Percentiles rank a stretch among this genome's conserved stretches.
phyloP scores from a whole-genome alignment of 2,797 vertebrate species.

The Sebastes jordani region DNA sequence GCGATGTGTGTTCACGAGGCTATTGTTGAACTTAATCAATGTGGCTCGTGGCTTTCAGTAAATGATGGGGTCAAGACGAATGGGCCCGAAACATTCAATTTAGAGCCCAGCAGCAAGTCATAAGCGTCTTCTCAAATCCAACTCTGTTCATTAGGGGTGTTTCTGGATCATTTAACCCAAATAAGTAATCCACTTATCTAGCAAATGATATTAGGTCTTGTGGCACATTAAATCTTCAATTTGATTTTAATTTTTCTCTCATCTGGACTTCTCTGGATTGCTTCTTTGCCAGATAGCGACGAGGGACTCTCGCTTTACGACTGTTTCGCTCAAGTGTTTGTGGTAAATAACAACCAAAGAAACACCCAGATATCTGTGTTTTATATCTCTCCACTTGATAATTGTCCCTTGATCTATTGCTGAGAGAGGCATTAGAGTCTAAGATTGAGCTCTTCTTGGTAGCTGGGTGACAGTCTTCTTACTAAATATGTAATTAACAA shows the following conservation, averaged over 20 bases:
- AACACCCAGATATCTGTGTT: background rate
- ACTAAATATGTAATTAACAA: background rate
- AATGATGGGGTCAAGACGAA: slow-evolving; percentile 66
- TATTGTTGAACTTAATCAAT: slow-evolving; percentile 70
- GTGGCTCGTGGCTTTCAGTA: slow-evolving; percentile 51
- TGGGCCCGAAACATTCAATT: slow-evolving; percentile 66
- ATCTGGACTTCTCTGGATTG: background rate
- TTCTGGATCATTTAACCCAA: slow-evolving; percentile 74
- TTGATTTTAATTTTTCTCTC: background rate
- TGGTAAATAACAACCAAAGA: slow-evolving; percentile 15
- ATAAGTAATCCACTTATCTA: slow-evolving; percentile 65
- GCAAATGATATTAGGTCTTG: slow-evolving; percentile 30
- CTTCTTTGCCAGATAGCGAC: background rate
- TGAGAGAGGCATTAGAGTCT: slow-evolving; percentile 1
- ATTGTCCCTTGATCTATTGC: slow-evolving; percentile 22
- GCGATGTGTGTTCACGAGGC: slow-evolving; percentile 54
- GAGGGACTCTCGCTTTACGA: background rate
- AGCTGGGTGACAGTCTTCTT: background rate
- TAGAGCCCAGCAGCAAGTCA: slow-evolving; percentile 60
- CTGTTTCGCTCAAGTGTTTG: background rate
- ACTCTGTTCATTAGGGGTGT: slow-evolving; percentile 66
- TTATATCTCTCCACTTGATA: slow-evolving; percentile 11
- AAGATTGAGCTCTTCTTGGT: background rate
- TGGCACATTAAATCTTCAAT: slow-evolving; percentile 15
- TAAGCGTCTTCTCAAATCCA: slow-evolving; percentile 53